These are phyloP conservation scores for Erebia epiphron DNA, from an alignment of 2,888 invertebrate species.

Conservation along the genomic window DNA sequence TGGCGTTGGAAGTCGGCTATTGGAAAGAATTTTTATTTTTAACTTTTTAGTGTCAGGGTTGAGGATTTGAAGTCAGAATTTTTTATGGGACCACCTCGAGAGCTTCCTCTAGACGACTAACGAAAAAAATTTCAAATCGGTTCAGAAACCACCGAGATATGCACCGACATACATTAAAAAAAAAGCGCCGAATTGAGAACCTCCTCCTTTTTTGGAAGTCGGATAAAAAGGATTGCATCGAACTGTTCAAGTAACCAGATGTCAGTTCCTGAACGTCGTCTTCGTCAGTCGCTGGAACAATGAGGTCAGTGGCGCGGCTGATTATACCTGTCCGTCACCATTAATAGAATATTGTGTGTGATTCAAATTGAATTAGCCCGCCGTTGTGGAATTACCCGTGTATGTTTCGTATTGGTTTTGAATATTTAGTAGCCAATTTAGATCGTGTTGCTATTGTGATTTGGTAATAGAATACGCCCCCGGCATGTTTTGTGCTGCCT, in stretches of 20 bases:
- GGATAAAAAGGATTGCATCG: too few relatives aligned
- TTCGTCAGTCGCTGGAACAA: slow-evolving; percentile 52
- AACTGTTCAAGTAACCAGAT: slow-evolving; percentile 27
- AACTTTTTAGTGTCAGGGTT: too few relatives aligned
- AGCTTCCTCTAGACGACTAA: too few relatives aligned
- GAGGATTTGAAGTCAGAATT: too few relatives aligned
- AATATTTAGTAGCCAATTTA: slow-evolving; percentile 79
- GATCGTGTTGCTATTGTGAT: slow-evolving; percentile 60
- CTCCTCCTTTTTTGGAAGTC: too few relatives aligned
- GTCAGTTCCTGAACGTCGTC: slow-evolving; percentile 49
- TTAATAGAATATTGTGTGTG: slow-evolving; percentile 81
- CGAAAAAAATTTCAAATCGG: too few relatives aligned
- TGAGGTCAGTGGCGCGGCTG: slow-evolving; percentile 57
- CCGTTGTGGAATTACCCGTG: slow-evolving; percentile 74
- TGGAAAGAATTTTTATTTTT: too few relatives aligned
- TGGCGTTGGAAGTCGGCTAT: too few relatives aligned
- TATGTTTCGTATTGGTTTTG: slow-evolving; percentile 74
- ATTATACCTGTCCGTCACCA: slow-evolving; percentile 81
- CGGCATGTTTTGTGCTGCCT: slow-evolving; percentile 37
- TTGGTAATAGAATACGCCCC: slow-evolving; percentile 47
- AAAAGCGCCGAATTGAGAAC: too few relatives aligned
- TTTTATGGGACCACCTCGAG: too few relatives aligned
- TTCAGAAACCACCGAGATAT: too few relatives aligned
- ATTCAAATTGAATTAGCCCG: slow-evolving; percentile 78
- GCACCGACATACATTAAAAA: too few relatives aligned